Evolutionary conservation across 2,888 invertebrate species (phyloP).

Genomic region (Aromia moschata): DNA sequence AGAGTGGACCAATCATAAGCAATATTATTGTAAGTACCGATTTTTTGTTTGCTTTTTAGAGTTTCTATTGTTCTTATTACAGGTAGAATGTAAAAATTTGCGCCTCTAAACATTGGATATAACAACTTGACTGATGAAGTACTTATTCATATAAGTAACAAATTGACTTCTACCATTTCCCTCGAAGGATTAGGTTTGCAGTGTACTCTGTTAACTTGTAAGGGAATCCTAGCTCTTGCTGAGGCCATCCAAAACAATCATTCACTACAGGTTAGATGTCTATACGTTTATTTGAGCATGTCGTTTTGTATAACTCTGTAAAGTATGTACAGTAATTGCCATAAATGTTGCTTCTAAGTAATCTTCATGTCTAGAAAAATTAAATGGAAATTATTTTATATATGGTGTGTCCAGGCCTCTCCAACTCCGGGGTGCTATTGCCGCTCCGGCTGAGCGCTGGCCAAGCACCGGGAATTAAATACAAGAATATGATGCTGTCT

Average conservation of each 20-base stretch:
- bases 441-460: no score
- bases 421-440: no score
- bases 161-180: constrained; percentile 48
- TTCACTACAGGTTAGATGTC: constrained; percentile 54
- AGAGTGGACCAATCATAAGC: constrained; percentile 55
- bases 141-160: constrained; percentile 49
- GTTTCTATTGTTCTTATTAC: constrained; percentile 32
- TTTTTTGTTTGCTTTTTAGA: background rate
- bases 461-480: no score
- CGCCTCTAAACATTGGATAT: constrained; percentile 57
- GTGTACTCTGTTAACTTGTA: constrained; percentile 57
- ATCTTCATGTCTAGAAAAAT: no score
- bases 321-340: no score
- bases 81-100: constrained; percentile 55
- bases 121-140: constrained; percentile 58
- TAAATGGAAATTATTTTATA: no score
- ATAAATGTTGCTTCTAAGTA: no score
- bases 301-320: no score
- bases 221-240: constrained; percentile 52
- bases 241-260: constrained; percentile 53
- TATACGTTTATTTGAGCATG: no score
- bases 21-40: constrained; percentile 55
- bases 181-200: constrained; percentile 59
- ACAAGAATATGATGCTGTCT: no score
- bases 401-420: no score